Percentiles rank a stretch among this genome's conserved stretches.
Conservation (phyloP, 2,888 invertebrate genomes). For the Athrips mouffetella region DNA sequence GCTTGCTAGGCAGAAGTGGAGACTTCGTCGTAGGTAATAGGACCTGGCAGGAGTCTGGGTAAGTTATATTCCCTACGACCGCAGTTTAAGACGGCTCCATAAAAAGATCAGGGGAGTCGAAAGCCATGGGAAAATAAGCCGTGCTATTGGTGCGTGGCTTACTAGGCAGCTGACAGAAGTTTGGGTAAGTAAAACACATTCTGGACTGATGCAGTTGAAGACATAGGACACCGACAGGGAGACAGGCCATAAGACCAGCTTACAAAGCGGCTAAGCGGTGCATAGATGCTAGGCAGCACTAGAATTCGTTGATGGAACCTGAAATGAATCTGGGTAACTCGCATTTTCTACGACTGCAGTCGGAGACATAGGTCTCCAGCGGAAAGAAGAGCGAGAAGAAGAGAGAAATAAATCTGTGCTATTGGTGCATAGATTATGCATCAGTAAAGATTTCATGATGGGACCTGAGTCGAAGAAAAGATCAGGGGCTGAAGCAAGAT, state of each 20-base stretch:
- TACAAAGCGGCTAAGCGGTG: no score
- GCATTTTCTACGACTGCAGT: no score
- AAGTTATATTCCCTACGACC: no score
- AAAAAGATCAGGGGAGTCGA: conserved; percentile 36
- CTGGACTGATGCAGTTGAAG: no score
- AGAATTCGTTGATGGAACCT: no score
- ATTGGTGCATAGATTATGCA: conserved; percentile 80
- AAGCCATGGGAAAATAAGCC: conserved; percentile 52
- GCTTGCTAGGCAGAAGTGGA: conserved; percentile 81
- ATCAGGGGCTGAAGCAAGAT: no score
- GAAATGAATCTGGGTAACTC: no score
- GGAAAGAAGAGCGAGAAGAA: conserved; percentile 31
- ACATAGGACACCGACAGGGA: no score
- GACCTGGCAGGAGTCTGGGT: conserved; percentile 82
- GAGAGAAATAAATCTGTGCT: conserved; percentile 66
- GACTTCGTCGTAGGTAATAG: conserved; percentile 85
- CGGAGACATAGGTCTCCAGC: no score
- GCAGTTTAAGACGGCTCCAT: conserved; percentile 55
- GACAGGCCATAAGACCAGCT: no score
- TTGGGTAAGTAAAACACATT: conserved; percentile 73
- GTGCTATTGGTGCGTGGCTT: conserved; percentile 80
- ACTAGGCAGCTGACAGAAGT: conserved; percentile 80
- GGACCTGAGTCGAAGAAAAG: no score
- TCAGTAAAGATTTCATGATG: conserved; percentile 84
- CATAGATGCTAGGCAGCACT: no score